Evolutionary conservation across 2,797 vertebrate species (phyloP), one percentile per base, ranked within the genome.

Genomic region (Neoniphon sammara): DNA sequence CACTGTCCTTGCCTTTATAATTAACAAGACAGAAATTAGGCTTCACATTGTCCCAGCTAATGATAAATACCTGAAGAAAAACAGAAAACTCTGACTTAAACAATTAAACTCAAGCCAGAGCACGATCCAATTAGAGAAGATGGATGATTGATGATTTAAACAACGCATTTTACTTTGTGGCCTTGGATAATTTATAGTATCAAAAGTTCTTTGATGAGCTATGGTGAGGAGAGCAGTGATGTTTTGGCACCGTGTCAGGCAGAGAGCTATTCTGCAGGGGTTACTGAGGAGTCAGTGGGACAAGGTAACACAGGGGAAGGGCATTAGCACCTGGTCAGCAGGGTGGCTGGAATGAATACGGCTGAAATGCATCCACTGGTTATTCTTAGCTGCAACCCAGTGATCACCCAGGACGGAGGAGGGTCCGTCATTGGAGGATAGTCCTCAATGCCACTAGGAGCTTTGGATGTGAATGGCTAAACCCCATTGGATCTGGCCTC

Each of bases 341-440:
- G 66, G 44, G 75, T 61, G 52, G 57, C 66, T 71, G 21, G 21
- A 74, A 82, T 80, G 75, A 78, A 88, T 77, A 79, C 67, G 53
- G 66, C 59, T 73, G 63, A 63, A 67, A 39, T 64, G 44, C 64
- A 85, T 81, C 54, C 67, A 78, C 62, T 52, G 20, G 80, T 81
- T 86, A 87, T 86, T 87, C 80, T 86, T 84, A 87, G 80, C 60
- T 60, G 57, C 75, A 73, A 77, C 66, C 72, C 30, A 36, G 44
- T 78, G 58, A 68, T 80, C 77, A 61, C 50, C 39, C 39, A 62
- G 81, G 80, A 71, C 66, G 70, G 54, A 64, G 50, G 47, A 66
- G 31, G 66, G 46, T 39, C 36, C 8, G 57, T 71, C 68, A 84
- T 59, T 62, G 70, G 74, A 74, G 67, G 68, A 63, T 53, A 78